Conservation (phyloP, 2,113 vertebrate species). For the Sula dactylatra region DNA sequence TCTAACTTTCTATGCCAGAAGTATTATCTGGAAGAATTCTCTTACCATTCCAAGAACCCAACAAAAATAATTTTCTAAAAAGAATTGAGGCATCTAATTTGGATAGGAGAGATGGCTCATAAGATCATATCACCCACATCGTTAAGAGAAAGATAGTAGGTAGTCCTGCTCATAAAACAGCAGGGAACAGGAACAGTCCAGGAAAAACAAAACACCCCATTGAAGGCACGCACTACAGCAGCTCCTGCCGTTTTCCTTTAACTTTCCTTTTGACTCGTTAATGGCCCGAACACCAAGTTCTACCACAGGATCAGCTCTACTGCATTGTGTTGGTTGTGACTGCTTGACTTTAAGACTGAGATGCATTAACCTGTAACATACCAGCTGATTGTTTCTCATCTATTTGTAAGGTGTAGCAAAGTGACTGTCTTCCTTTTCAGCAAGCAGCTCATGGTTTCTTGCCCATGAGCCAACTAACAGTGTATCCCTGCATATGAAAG, state of each 20-base stretch:
- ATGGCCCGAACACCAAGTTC: not conserved
- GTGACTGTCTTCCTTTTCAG: not conserved
- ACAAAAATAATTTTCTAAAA: not conserved
- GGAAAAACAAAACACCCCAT: not conserved
- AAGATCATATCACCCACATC: not conserved
- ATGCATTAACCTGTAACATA: rapidly evolving
- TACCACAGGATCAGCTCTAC: not conserved
- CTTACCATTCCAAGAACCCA: not conserved
- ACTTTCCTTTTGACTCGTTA: not conserved
- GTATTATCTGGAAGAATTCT: not conserved
- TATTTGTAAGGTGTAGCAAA: not conserved
- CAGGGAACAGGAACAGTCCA: too few relatives aligned
- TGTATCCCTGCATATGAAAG: rapidly evolving
- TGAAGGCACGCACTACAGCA: not conserved
- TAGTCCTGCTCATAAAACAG: not conserved
- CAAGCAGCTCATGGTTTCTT: not conserved
- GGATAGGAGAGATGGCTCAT: rapidly evolving
- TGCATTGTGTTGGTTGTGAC: not conserved
- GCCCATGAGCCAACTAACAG: rapidly evolving
- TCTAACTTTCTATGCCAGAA: not conserved
- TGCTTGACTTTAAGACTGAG: not conserved
- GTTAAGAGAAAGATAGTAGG: not conserved
- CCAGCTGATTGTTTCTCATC: not conserved
- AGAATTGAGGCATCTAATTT: not conserved
- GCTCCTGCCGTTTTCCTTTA: not conserved